A percentile compares a stretch with the other conserved stretches of the same genome.
These are phyloP conservation scores for Kryphioiulus occultus DNA, from an alignment of 2,888 invertebrate species.

Conservation along the genomic window DNA sequence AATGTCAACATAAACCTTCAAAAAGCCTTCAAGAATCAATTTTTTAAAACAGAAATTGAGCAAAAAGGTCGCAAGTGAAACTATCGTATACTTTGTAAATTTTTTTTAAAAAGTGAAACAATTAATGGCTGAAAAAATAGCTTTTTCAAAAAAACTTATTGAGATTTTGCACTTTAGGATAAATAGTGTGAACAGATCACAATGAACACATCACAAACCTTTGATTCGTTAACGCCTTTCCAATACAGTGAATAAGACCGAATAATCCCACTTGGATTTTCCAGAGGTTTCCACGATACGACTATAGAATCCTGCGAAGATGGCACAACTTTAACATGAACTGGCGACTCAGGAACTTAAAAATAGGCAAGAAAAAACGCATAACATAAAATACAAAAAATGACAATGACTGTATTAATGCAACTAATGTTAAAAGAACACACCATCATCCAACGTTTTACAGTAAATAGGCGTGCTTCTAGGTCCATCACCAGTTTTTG, in stretches of 20 bases:
- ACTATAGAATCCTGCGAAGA: slow-evolving; percentile 91
- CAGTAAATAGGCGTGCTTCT: slow-evolving; percentile 87
- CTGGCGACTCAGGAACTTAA: slow-evolving; percentile 90
- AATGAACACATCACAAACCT: slow-evolving; percentile 26
- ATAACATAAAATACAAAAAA: not conserved
- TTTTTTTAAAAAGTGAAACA: too few species aligned
- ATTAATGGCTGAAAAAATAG: too few species aligned
- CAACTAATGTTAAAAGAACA: slow-evolving; percentile 54
- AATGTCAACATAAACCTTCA: too few species aligned
- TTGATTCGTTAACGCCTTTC: slow-evolving; percentile 60
- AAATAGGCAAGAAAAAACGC: slow-evolving; percentile 59
- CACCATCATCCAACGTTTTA: slow-evolving; percentile 95
- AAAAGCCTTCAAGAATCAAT: too few species aligned
- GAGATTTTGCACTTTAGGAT: too few species aligned
- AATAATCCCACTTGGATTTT: slow-evolving; percentile 90
- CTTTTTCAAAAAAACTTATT: too few species aligned
- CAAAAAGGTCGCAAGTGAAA: too few species aligned
- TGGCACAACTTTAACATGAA: slow-evolving; percentile 89
- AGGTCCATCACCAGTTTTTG: slow-evolving; percentile 94
- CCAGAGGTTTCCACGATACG: slow-evolving; percentile 92
- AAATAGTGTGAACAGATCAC: too few species aligned
- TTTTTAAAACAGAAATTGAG: too few species aligned
- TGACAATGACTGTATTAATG: not conserved
- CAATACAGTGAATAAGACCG: slow-evolving; percentile 92
- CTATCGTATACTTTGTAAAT: too few species aligned